These are phyloP conservation scores for Plusia festucae DNA, from an alignment of 2,888 invertebrate species.

Conservation along the genomic window DNA sequence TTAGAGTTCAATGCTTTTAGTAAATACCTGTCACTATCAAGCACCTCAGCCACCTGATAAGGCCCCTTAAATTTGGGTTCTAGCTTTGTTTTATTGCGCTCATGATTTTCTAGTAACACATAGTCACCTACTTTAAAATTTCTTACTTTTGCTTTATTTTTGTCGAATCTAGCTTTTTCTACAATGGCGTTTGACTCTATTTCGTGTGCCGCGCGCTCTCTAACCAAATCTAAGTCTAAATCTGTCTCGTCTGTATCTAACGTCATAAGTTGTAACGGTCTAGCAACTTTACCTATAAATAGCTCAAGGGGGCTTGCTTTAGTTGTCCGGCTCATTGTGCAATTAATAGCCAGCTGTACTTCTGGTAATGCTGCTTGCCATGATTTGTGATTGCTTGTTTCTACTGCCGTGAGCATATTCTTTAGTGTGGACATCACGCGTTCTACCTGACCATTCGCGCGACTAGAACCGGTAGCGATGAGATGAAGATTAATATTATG, in stretches of 20 bases:
- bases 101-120: constrained; percentile 11
- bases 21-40: constrained; percentile 23
- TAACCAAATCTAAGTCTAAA: background rate
- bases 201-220: background rate
- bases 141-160: background rate
- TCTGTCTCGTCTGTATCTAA: background rate
- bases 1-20: constrained; percentile 20
- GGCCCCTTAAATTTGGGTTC: constrained; percentile 25
- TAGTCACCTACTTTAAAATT: background rate
- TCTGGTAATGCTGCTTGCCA: constrained; percentile 11
- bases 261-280: background rate
- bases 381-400: constrained; percentile 5
- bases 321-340: background rate
- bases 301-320: constrained; percentile 9
- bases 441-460: constrained; percentile 22
- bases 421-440: constrained; percentile 13
- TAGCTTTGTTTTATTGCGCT: constrained; percentile 24
- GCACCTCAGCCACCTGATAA: constrained; percentile 18
- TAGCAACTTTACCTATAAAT: constrained; percentile 22
- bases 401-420: constrained; percentile 17
- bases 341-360: background rate
- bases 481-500: constrained; percentile 26
- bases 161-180: background rate
- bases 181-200: background rate
- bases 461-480: constrained; percentile 23